Evolutionary conservation across 2,113 vertebrate species (phyloP), one percentile per base, ranked within the genome.

Genomic region (Eulemur macaco): DNA sequence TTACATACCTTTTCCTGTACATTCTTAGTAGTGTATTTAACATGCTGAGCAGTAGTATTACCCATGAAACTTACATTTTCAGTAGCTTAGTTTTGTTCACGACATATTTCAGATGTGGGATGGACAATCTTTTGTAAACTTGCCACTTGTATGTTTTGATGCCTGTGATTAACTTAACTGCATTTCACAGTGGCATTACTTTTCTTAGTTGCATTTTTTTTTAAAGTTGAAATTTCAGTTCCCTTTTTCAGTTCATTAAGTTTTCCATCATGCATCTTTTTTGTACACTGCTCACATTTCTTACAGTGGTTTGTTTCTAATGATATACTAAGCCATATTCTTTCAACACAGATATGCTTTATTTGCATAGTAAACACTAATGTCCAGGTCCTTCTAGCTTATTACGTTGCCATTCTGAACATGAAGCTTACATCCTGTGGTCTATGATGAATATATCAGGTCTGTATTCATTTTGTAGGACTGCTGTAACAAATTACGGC

Each of bases 61-160:
- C 68, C 69, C 56, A 42, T 27, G 2, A 94, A 83, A 91, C 15
- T 88, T 76, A 90, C 14, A 87, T 64, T 90, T 95, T 11, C 45
- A 86, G 71, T n/a, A 64, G 63, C 15, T 95, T 88, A 87, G 56
- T 96, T 93, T 95, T 94, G 39, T 73, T 93, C 11, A 68, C 84
- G 81, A 89, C 45, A 77, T 78, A 69, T 95, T 90, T 42, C 4
- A 3, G 69, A 12, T 76, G 56, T 34, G 84, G 54, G 50, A 92
- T 69, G 92, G 89, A 34, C n/a, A 90, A 20, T 92, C 83, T 91
- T 91, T 93, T 82, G 66, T 89, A 93, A 86, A 89, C 18, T 86
- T 94, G 47, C 92, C 83, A 93, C 94, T 87, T 95, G 83, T 85
- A 89, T 58, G n/a, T 84, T 94, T 86, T 96, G 39, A 96, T 87